Evolutionary conservation across 2,797 vertebrate genomes (phyloP), one percentile per base, ranked within the genome.

Genomic region (Liparis tanakae): DNA sequence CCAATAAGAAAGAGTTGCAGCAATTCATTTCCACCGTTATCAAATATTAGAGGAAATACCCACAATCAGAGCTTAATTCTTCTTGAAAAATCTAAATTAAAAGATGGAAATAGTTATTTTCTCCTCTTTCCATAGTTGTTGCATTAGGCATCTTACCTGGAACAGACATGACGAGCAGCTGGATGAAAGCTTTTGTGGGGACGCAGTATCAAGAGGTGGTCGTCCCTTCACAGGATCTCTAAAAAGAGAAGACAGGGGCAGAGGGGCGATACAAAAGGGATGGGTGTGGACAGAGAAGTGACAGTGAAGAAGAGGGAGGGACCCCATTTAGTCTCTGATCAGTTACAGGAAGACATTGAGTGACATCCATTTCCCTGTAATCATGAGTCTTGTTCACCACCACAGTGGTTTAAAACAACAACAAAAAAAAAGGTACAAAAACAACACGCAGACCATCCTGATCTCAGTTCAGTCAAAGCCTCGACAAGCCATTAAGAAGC

Each of bases 161-260:
- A 69, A 77, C 90, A 3, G 94, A 94, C 94, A 94, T 94, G 68
- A 44, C 57, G 65, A 58, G 22, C 50, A 58, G 58, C 44, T 46
- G 73, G 55, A 1, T 22, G 15, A n/a, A 53, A 34, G 14, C 37
- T 58, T 18, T 53, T 41, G 7, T 57, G 36, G 48, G 37, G 7
- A n/a, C 30, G 8, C 57, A 74, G 51, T 25, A 6, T 77, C 79
- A 72, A 2, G 8, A 72, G 60, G 77, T 78, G 60, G 77, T 76
- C 71, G 20, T 43, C 4, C 34, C 84, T 89, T 90, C 76, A 76
- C 15, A 36, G 34, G 53, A 51, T 85, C 62, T 67, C 78, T 79
- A 30, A 20, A 55, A 74, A 81, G 79, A 85, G 87, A 72, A 73
- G 56, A 63, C 34, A 67, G 64, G 54, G 17, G 13, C 5, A 8